phyloP scores from a whole-genome alignment of 2,113 vertebrate species.

The Ictalurus furcatus region DNA sequence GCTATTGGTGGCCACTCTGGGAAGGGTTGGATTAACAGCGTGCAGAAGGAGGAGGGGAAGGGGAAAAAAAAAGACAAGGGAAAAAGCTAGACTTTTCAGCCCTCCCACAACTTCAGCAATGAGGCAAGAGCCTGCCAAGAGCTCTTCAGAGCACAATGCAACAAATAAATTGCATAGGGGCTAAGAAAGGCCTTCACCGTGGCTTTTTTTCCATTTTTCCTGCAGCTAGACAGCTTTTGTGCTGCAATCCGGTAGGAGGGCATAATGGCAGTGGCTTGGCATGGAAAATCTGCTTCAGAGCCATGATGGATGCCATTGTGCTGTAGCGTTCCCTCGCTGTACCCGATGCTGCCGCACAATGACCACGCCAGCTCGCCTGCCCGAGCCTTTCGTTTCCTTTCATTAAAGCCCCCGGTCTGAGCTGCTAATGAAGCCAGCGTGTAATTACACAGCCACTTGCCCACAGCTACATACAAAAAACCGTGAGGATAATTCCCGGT shows the following conservation, averaged over 20 bases:
- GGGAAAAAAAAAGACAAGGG: background rate
- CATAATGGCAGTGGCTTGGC: conserved; percentile 49
- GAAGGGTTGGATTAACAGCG: conserved; percentile 48
- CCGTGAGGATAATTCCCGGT: conserved; percentile 38
- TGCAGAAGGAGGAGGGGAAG: background rate
- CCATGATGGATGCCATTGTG: conserved; percentile 50
- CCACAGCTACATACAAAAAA: conserved; percentile 47
- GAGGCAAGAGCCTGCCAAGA: conserved; percentile 54
- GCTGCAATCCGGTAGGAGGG: conserved; percentile 35
- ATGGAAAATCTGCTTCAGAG: conserved; percentile 51
- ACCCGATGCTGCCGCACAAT: conserved; percentile 38
- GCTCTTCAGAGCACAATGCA: conserved; percentile 60
- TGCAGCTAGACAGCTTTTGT: conserved; percentile 51
- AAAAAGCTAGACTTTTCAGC: conserved; percentile 47
- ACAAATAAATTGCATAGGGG: conserved; percentile 54
- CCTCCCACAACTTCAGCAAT: conserved; percentile 42
- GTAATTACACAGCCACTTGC: conserved; percentile 52
- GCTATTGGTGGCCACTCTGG: conserved; percentile 51
- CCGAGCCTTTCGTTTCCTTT: conserved; percentile 49
- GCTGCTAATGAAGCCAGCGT: conserved; percentile 48
- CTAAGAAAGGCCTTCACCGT: conserved; percentile 49
- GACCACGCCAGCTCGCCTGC: conserved; percentile 27
- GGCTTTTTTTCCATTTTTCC: conserved; percentile 34
- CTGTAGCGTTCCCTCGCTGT: conserved; percentile 33
- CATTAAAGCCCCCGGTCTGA: conserved; percentile 46